phyloP scores from a whole-genome alignment of 2,888 invertebrate species.

The Clivina fossor region DNA sequence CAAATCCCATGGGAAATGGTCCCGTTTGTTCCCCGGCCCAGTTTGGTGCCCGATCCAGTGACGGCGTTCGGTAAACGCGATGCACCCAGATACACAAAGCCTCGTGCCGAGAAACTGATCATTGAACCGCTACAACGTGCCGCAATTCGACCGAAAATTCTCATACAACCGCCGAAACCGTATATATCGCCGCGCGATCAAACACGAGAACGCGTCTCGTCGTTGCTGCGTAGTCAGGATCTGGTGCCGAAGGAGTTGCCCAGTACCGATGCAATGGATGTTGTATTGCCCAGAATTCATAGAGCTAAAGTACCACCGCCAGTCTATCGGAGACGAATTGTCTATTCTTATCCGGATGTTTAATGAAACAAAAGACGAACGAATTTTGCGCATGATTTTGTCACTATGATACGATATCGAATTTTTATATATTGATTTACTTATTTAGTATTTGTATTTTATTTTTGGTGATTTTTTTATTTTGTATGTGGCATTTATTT shows the following conservation, averaged over 20 bases:
- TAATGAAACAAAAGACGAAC: background rate
- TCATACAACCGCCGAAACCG: constrained; percentile 64
- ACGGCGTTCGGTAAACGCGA: constrained; percentile 78
- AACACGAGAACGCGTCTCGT: constrained; percentile 65
- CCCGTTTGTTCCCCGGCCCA: constrained; percentile 83
- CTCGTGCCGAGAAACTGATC: constrained; percentile 47
- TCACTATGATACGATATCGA: no score
- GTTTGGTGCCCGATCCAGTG: constrained; percentile 80
- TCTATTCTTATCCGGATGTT: background rate
- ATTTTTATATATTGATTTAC: no score
- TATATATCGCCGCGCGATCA: constrained; percentile 69
- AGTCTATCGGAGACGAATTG: constrained; percentile 51
- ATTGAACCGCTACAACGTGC: constrained; percentile 62
- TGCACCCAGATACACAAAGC: constrained; percentile 46
- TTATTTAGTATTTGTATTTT: no score
- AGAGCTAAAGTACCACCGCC: constrained; percentile 54
- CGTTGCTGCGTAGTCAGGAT: constrained; percentile 61
- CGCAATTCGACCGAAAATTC: constrained; percentile 63
- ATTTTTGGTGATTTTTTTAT: no score
- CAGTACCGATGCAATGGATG: constrained; percentile 63
- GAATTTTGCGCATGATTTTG: no score
- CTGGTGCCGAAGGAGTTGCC: constrained; percentile 50
- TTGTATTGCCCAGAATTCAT: constrained; percentile 65
- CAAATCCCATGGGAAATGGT: constrained; percentile 86
- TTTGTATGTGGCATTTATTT: no score